Base-by-base conservation (phyloP, 92 coral and sea anemone species). In the Porites evermanni region DNA sequence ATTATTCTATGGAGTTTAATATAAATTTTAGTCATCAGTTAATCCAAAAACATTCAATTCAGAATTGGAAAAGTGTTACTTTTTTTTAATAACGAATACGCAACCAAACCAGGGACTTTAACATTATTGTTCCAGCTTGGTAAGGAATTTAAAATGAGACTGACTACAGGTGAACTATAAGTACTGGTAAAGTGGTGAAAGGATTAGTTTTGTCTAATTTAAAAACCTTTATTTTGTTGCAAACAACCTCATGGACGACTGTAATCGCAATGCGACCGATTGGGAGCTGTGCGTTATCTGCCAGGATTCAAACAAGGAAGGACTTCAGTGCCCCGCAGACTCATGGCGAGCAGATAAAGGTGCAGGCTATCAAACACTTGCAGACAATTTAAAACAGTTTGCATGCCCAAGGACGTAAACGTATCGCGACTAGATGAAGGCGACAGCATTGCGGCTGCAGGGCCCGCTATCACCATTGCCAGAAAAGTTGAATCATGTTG, bases 291-390 rank as follows among this genome's bases (percentile, higher is more conserved):
- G 69, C 6, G 20, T 64, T 64, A 9, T 64, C 69, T 64, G 94
- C 64, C 81, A 83, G 76, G 86, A 84, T 20, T 74, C 61, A 79
- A 88, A 56, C 44, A 72, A 72, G 6, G 87, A 84, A 56, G 53
- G 77, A 75, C 72, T 79, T 24, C 79, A 75, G 53, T 90, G 93
- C 61, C 93, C 90, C 11, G 68, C 82, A 9, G 82, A 79, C 6
- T 89, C 82, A 38, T 81, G 47, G 68, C 38, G 79, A 17, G 65
- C 53, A 50, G 67, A 86, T 64, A 69, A 74, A 64, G 91, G 91
- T 6, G 87, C 88, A 14, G 93, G 90, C 13, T 90, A 90, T 65
- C 75, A 80, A 68, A 86, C 84, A 20, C 64, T 90, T 10, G 82
- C 93, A 74, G 59, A 58, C 26, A 76, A 83, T 82, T 29, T 88